Percentiles rank a stretch among this genome's conserved stretches.
Evolutionary conservation across 1,140 invertebrate species (phyloP).

Genomic region (Prorops nasuta): DNA sequence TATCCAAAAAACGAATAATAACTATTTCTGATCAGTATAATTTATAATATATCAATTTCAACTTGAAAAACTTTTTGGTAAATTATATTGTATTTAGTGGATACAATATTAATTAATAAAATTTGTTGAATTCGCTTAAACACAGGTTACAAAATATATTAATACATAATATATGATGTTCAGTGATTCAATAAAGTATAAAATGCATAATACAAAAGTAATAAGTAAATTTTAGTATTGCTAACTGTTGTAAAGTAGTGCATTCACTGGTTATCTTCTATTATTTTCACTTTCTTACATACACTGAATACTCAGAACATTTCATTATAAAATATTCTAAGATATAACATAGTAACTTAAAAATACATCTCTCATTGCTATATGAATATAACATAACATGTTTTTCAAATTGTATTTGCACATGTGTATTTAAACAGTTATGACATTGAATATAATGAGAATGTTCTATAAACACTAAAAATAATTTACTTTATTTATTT

Average conservation of each 20-base stretch:
- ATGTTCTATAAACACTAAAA: not conserved
- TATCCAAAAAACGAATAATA: no score
- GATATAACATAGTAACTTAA: not conserved
- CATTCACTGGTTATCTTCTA: not conserved
- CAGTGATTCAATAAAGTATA: not conserved
- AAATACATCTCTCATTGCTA: not conserved
- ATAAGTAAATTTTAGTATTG: not conserved
- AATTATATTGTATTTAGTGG: no score
- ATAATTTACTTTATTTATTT: not conserved
- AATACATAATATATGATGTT: no score
- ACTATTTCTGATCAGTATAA: no score
- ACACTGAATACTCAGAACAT: not conserved
- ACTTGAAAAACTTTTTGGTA: no score
- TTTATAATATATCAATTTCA: no score
- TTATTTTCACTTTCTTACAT: not conserved
- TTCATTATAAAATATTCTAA: not conserved
- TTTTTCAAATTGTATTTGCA: no score
- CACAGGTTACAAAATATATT: no score
- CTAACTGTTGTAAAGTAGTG: not conserved
- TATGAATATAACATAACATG: no score
- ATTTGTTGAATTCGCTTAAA: no score
- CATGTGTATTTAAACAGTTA: no score
- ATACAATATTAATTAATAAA: no score
- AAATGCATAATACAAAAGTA: conserved; percentile 6
- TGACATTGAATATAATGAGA: not conserved